Evolutionary conservation across 2,113 vertebrate genomes (phyloP).

Genomic region (Pimephales promelas): DNA sequence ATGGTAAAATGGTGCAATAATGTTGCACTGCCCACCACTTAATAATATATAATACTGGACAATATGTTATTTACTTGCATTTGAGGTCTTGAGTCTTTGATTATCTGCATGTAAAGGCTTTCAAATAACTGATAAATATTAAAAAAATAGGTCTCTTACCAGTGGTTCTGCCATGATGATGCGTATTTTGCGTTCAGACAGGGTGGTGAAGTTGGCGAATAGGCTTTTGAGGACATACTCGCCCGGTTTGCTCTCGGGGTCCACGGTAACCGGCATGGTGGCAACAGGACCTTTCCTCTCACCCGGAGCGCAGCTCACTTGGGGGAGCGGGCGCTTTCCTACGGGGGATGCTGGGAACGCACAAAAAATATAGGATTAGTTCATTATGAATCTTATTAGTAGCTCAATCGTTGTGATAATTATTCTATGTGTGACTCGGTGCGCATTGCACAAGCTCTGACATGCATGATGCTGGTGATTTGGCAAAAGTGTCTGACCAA

Average conservation of each 20-base stretch:
- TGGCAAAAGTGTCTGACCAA: background rate
- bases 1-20: too few relatives aligned
- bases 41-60: too few relatives aligned
- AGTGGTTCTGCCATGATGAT: slow-evolving; percentile 98
- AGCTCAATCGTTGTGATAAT: background rate
- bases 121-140: background rate
- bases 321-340: slow-evolving; percentile 87
- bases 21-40: too few relatives aligned
- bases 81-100: background rate
- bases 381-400: background rate
- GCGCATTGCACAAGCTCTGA: background rate
- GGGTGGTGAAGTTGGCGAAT: slow-evolving; percentile 95
- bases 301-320: slow-evolving; percentile 81
- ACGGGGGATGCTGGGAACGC: slow-evolving; percentile 86
- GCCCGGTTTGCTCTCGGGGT: slow-evolving; percentile 97
- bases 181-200: slow-evolving; percentile 96
- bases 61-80: background rate
- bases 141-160: slow-evolving; percentile 74
- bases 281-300: slow-evolving; percentile 89
- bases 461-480: background rate
- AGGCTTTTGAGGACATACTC: slow-evolving; percentile 98
- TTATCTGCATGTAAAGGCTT: background rate
- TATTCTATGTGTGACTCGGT: background rate
- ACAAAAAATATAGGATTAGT: background rate
- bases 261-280: slow-evolving; percentile 92